phyloP scores from a whole-genome alignment of 2,797 vertebrate species.

The Syncerus caffer region DNA sequence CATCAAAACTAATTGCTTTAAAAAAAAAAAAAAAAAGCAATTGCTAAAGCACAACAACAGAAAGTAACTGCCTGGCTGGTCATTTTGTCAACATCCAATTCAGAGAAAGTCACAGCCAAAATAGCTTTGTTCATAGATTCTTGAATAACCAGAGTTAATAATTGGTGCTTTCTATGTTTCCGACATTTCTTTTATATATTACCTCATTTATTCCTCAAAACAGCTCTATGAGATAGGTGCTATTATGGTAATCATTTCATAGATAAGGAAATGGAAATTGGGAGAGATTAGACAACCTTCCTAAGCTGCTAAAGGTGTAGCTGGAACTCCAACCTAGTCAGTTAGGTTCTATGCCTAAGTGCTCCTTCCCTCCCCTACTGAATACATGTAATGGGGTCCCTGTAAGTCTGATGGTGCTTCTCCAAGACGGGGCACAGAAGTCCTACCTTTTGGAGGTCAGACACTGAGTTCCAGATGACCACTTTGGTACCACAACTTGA shows the following conservation, averaged over 20 bases:
- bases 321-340: background rate
- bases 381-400: background rate
- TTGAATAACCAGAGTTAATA: background rate
- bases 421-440: background rate
- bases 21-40: background rate
- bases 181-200: background rate
- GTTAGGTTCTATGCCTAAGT: background rate
- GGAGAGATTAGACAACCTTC: background rate
- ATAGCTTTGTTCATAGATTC: background rate
- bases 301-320: background rate
- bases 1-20: background rate
- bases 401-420: background rate
- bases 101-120: background rate
- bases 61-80: background rate
- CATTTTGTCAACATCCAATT: background rate
- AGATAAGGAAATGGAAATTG: background rate
- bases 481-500: background rate
- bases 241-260: background rate
- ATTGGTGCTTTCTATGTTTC: background rate
- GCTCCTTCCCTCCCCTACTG: background rate
- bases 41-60: background rate
- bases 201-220: background rate
- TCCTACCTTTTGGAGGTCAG: background rate
- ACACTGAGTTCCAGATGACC: background rate
- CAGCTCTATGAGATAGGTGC: background rate